Conservation (phyloP, 2,113 vertebrate species). For the Illadopsis cleaveri region DNA sequence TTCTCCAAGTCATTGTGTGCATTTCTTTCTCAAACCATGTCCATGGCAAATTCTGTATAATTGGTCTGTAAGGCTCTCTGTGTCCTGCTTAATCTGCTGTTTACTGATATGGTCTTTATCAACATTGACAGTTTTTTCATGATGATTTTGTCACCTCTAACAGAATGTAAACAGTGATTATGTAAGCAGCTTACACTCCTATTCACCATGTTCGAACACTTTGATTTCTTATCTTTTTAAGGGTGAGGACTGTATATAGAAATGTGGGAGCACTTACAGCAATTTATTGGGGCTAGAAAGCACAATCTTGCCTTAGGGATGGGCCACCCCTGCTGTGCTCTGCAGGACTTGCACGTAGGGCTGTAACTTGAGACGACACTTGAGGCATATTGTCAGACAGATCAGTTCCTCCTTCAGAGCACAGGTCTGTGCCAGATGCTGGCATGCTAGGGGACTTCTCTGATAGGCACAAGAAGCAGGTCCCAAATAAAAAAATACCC, state of each 20-base stretch:
- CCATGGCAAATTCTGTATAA: slow-evolving; percentile 51
- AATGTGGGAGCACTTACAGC: background rate
- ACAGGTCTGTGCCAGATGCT: background rate
- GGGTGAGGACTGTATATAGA: background rate
- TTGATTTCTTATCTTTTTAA: slow-evolving; percentile 28
- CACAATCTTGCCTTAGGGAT: background rate
- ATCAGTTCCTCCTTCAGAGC: background rate
- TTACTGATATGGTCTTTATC: slow-evolving; percentile 50
- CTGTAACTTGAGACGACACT: background rate
- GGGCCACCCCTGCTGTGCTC: background rate
- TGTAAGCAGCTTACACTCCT: slow-evolving; percentile 2
- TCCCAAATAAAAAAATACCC: background rate
- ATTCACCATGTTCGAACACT: background rate
- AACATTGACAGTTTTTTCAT: background rate
- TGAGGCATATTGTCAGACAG: background rate
- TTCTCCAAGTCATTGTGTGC: slow-evolving; percentile 40
- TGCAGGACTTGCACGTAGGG: background rate
- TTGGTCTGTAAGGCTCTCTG: slow-evolving; percentile 30
- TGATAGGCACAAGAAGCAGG: background rate
- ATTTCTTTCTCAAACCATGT: slow-evolving; percentile 47
- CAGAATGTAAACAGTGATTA: slow-evolving; percentile 51
- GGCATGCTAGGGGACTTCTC: background rate
- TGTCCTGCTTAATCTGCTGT: slow-evolving; percentile 53
- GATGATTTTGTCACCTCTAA: slow-evolving; percentile 42
- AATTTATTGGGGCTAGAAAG: background rate